These are phyloP conservation scores for Lemur catta DNA, from an alignment of 2,797 vertebrate species.

Conservation along the genomic window DNA sequence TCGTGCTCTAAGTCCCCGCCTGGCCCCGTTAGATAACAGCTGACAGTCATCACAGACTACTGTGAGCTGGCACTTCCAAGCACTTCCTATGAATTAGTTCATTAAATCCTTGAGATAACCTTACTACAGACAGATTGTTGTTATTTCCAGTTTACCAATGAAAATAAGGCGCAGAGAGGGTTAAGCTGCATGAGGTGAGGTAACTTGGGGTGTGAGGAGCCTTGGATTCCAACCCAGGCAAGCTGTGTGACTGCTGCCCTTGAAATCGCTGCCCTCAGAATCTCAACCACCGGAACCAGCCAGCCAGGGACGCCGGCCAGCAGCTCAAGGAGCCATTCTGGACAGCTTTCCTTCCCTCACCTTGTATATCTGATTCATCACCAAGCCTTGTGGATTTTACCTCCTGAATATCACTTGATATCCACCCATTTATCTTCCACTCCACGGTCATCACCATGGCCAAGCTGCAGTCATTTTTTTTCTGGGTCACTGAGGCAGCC, in stretches of 20 bases:
- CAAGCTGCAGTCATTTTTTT: neutral
- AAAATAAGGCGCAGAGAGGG: neutral
- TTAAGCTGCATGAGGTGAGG: too few relatives aligned
- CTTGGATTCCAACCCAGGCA: too few relatives aligned
- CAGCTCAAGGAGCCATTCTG: fast-evolving
- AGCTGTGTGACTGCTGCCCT: too few relatives aligned
- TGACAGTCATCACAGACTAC: neutral
- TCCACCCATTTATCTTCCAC: fast-evolving
- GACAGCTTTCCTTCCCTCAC: neutral
- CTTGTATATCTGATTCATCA: too few relatives aligned
- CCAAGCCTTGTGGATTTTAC: neutral
- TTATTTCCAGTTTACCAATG: neutral
- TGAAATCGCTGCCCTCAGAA: too few relatives aligned
- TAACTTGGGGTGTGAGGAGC: too few relatives aligned
- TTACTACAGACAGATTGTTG: neutral
- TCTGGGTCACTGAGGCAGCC: neutral
- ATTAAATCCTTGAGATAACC: neutral
- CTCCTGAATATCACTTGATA: neutral
- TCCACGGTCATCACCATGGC: fast-evolving
- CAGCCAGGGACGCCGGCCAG: neutral
- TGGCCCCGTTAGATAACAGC: neutral
- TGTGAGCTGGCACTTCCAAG: neutral
- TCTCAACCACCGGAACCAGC: neutral
- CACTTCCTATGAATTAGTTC: neutral
- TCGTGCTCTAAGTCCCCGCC: neutral